These are phyloP conservation scores for Limnephilus auricula DNA, from an alignment of 2,888 invertebrate species.

Conservation along the genomic window DNA sequence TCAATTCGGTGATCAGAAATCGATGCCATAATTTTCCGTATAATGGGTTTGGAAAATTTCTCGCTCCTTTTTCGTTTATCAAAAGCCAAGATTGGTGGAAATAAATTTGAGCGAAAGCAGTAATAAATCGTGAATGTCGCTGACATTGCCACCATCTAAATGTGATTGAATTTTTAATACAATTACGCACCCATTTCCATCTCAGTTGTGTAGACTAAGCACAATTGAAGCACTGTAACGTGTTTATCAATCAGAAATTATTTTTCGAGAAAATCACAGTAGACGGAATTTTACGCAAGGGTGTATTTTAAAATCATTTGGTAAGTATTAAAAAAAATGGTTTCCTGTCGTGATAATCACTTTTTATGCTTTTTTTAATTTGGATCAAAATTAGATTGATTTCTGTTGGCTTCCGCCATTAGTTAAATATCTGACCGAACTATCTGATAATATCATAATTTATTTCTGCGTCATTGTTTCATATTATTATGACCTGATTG, in stretches of 20 bases:
- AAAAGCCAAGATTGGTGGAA: conserved; percentile 43
- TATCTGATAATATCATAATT: no score
- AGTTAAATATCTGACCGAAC: no score
- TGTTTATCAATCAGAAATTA: neutral
- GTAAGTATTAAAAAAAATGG: no score
- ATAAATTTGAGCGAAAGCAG: conserved; percentile 49
- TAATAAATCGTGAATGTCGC: conserved; percentile 49
- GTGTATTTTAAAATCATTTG: neutral
- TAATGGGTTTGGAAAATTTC: conserved; percentile 13
- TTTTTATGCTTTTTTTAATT: no score
- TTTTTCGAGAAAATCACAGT: neutral
- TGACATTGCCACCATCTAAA: conserved; percentile 43
- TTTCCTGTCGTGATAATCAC: no score
- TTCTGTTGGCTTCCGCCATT: no score
- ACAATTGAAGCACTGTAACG: conserved; percentile 31
- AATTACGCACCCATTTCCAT: conserved; percentile 49
- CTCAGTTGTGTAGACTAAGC: neutral
- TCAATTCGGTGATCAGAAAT: neutral
- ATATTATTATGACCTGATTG: no score
- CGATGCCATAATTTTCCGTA: conserved; percentile 3
- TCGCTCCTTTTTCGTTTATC: conserved; percentile 34
- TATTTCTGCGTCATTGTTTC: no score
- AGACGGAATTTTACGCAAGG: neutral
- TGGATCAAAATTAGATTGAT: no score
- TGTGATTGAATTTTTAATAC: conserved; percentile 61